Percentiles rank a stretch among this genome's conserved stretches.
Evolutionary conservation across 2,888 invertebrate species (phyloP).

Genomic region (Acrobasis suavella): DNA sequence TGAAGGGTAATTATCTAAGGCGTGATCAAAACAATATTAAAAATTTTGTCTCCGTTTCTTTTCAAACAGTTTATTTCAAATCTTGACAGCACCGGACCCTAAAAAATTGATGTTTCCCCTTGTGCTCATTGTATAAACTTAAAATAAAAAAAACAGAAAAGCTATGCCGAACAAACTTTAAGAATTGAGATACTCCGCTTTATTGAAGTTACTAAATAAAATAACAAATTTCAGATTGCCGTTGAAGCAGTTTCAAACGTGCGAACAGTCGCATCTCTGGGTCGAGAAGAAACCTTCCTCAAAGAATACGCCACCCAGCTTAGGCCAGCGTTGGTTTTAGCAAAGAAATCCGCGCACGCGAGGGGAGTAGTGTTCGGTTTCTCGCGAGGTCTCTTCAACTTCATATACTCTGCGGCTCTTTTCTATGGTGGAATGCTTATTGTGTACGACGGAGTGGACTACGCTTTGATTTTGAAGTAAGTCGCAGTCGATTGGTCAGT

Average conservation of each 20-base stretch:
- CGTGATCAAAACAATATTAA: too few relatives aligned
- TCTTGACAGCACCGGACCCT: too few relatives aligned
- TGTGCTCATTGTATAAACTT: too few relatives aligned
- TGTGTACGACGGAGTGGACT: conserved; percentile 78
- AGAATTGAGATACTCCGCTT: neutral
- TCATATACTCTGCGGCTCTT: conserved; percentile 87
- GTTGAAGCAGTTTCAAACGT: conserved; percentile 91
- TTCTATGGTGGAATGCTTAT: conserved; percentile 88
- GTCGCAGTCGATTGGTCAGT: conserved; percentile 32
- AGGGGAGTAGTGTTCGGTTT: conserved; percentile 87
- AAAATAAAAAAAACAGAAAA: too few relatives aligned
- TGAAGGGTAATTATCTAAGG: too few relatives aligned
- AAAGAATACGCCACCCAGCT: conserved; percentile 84
- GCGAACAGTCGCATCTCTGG: conserved; percentile 88
- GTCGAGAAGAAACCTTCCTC: conserved; percentile 86
- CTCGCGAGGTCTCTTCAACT: conserved; percentile 88
- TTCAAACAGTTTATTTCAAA: too few relatives aligned
- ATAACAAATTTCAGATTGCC: conserved; percentile 76
- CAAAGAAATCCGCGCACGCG: conserved; percentile 84
- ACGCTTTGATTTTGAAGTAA: conserved; percentile 87
- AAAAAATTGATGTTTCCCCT: too few relatives aligned
- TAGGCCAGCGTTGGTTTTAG: conserved; percentile 80
- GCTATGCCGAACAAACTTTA: neutral
- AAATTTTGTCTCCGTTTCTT: too few relatives aligned
- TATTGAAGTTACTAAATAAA: neutral